Evolutionary conservation across 2,113 vertebrate species (phyloP).

Genomic region (Rhegmatorhina hoffmannsi): DNA sequence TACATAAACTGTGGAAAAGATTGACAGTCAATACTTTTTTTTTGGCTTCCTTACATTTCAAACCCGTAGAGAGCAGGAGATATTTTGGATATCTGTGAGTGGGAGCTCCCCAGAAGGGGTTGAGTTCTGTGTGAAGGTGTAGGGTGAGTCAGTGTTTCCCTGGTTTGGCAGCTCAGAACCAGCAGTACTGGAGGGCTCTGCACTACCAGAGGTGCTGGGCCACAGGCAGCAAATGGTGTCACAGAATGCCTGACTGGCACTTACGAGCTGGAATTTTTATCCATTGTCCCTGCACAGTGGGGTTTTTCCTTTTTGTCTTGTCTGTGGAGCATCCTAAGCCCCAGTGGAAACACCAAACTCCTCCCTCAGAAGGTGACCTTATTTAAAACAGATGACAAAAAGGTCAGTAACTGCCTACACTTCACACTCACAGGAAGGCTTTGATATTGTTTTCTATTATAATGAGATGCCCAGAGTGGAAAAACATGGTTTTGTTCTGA

Average conservation of each 20-base stretch:
- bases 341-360: background rate
- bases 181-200: background rate
- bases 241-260: background rate
- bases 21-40: background rate
- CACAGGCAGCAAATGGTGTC: background rate
- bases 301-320: background rate
- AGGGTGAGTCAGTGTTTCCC: background rate
- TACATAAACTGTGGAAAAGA: background rate
- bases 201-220: background rate
- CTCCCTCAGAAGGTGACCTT: background rate
- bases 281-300: background rate
- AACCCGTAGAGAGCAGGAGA: background rate
- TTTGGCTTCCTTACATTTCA: background rate
- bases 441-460: background rate
- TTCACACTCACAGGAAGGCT: background rate
- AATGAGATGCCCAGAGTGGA: background rate
- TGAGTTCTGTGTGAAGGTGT: background rate
- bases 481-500: background rate
- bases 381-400: background rate
- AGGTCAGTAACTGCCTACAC: background rate
- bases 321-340: background rate
- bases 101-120: background rate
- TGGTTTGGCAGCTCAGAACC: background rate
- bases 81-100: constrained; percentile 7
- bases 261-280: background rate